Evolutionary conservation across 1,140 invertebrate species (phyloP).

Genomic region (Myzus persicae): DNA sequence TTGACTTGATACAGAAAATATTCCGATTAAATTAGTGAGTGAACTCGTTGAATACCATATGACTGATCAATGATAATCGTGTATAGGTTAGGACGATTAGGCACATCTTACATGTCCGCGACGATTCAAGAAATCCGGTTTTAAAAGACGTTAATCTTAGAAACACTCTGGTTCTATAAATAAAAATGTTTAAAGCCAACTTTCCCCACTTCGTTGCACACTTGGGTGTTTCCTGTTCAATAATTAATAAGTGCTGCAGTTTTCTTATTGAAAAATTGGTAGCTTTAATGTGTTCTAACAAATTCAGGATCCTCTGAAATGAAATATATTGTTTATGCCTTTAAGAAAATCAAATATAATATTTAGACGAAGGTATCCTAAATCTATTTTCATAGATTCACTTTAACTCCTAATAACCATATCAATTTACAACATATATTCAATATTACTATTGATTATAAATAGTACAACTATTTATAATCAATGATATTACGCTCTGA

Average conservation of each 20-base stretch:
- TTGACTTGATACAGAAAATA: neutral
- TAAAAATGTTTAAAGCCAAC: neutral
- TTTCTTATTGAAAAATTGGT: neutral
- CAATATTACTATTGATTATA: too few relatives aligned
- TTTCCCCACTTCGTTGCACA: neutral
- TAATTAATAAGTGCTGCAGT: neutral
- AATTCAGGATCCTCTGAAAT: too few relatives aligned
- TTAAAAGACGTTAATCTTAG: neutral
- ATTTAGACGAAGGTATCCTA: neutral
- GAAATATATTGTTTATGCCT: neutral
- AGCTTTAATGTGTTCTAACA: too few relatives aligned
- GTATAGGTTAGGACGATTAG: neutral
- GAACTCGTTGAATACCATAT: neutral
- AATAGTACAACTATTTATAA: too few relatives aligned
- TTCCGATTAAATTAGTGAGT: neutral
- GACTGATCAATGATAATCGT: neutral
- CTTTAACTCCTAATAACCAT: neutral
- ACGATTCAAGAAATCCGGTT: neutral
- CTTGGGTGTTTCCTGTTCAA: neutral
- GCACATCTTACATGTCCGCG: neutral
- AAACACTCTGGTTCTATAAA: conserved; percentile 14
- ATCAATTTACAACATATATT: neutral
- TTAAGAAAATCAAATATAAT: neutral
- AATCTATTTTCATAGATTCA: neutral
- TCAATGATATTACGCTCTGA: neutral